Evolutionary conservation across 1,140 invertebrate genomes (phyloP), one percentile per base, ranked within the genome.

Genomic region (Neodiprion pinetum): DNA sequence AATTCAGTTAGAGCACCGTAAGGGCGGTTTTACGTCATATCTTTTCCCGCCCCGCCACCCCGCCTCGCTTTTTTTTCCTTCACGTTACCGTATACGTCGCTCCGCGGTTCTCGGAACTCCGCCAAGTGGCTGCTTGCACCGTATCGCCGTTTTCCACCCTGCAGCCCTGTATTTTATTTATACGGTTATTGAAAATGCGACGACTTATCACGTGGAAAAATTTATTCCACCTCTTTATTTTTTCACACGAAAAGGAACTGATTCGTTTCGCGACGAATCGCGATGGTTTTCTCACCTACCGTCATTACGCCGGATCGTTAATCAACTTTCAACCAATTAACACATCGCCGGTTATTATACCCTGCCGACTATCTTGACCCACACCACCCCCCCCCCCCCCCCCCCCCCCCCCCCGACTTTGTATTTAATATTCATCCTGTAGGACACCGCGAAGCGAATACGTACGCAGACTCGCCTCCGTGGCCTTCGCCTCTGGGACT

Each of bases 401-500:
- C 47, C 53, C 21, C 61, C 67, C 67, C 65, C 14, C 53, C 28
- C 28, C 28, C 2, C 1, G 28, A 5, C 5, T 17, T 17, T 14
- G 53, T 61, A 61, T 61, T 88, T 87, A 87, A 88, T 87, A 88
- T 85, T 87, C 81, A 80, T 84, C 85, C 81, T 88, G 28, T 40
- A 40, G 87, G 88, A 88, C 85, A 85, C 28, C 5, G 28, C 28
- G 5, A 40, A 40, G 2, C 28, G 85, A 40, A 40, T 40, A 61
- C 53, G 53, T 12, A 61, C 3, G 4, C 11, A 17, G 8, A 5
- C 28, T 40, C 11, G 53, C 53, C 5, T 17, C n/a, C 53, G 84
- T 78, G 79, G 78, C 78, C 82, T 79, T 83, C 77, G 84, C 86
- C 87, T 87, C 83, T 84, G 87, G 87, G 87, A 88, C 84, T 81